Base-by-base conservation (phyloP, 2,113 vertebrate species). In the Casuarius casuarius region DNA sequence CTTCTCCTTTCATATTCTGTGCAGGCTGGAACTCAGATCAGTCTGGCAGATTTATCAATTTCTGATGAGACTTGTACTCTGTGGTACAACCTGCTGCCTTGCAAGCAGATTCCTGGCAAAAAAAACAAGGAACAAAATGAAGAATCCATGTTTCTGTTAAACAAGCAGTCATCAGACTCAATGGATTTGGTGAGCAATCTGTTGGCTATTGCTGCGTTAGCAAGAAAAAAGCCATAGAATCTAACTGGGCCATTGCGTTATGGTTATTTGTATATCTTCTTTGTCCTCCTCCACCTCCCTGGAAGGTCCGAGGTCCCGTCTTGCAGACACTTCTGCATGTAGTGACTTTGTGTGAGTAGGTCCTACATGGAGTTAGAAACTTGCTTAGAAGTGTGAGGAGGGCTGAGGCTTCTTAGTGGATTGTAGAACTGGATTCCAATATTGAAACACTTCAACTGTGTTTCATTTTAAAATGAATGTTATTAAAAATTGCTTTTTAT, bases 81-180 rank as follows among this genome's bases (percentile, higher is more conserved):
- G 25, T 99, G 98, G 98, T 98, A 99, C 96, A 98, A 98, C 91
- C 96, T 99, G 75, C 96, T 98, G 71, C 95, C 98, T 61, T 98
- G 93, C 46, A 98, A 98, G 92, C 98, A 96, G 91, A 95, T 92
- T 90, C 74, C 88, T 78, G 73, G 68, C 42, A 96, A 95, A 81
- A 97, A 93, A 52, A 38, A 4, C 5, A 97, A 96, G 83, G 97
- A 97, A 70, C 96, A 91, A 72, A 95, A 40, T 11, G 97, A 97
- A 5, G 96, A 97, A 71, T 81, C 94, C 21, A 5, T 87, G 12
- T 97, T 97, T 85, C 94, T 85, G 5, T 74, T 96, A 70, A 79
- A 75, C 68, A 95, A 96, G 89, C 95, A 90, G 7, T 56, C 90
- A 6, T 38, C 92, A 15, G 97, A 92, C 11, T 76, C 97, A 1